Base-by-base conservation (phyloP, 2,797 vertebrate species). In the Anableps anableps region DNA sequence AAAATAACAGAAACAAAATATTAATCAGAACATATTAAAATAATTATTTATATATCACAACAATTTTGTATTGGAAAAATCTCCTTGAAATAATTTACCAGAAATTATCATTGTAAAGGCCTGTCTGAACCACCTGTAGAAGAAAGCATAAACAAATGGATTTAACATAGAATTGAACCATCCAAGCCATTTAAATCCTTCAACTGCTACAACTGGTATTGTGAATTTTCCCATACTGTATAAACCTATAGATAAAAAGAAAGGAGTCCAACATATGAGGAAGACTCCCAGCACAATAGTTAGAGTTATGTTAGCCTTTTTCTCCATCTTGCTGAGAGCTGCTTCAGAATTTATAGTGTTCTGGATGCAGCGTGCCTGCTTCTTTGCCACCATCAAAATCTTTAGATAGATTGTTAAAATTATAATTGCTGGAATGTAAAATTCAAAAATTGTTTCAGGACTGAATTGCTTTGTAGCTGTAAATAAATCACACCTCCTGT, bases 351-450 rank as follows among this genome's bases (percentile, higher is more conserved):
- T 83, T 36, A 29, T 50, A 21, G 29, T 60, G 43, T 23, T 84
- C 16, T 78, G 80, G 48, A 90, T 88, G 38, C 62, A 83, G 10
- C 43, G 29, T 9, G 72, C 86, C 36, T 88, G 86, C 55, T 17
- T 83, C 62, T 76, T 68, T 26, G 81, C 81, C 1, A 88, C 77
- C 0, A 76, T 31, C 3, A 82, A 21, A 78, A 85, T 83, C 50
- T 78, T 80, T 0, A 71, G 23, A 34, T 98, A 98, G 77, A 97
- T 75, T 45, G 82, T 94, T 3, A 97, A 26, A 95, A 98, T 97
- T 76, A 97, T 78, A 78, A 95, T 93, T 16, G 92, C 95, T 68
- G 97, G 97, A n/a, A 97, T 88, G 21, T 97, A 91, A 93, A 97
- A 93, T 83, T 93, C 75, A 77, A 74, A n/a, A 82, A 96, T n/a